Conservation (phyloP, 2,888 invertebrate genomes). For the Rhagonycha fulva region DNA sequence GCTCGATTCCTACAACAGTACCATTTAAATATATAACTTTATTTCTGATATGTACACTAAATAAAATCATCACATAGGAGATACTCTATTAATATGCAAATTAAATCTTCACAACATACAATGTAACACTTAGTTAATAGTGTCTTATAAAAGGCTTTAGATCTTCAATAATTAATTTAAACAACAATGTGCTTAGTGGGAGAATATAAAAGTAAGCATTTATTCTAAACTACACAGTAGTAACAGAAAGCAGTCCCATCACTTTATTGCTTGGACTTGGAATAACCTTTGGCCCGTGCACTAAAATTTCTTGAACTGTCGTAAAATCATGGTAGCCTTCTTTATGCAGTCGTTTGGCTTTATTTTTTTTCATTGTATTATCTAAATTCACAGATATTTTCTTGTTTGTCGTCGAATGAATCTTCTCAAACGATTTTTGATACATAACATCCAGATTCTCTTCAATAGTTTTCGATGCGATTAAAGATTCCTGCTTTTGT, state of each 20-base stretch:
- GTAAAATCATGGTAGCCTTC: constrained; percentile 58
- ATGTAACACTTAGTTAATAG: constrained; percentile 22
- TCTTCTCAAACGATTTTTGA: constrained; percentile 38
- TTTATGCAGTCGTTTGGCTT: constrained; percentile 52
- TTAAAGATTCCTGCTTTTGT: constrained; percentile 52
- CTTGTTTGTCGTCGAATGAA: constrained; percentile 47
- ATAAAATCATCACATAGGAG: constrained; percentile 46
- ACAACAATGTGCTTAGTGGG: constrained; percentile 26
- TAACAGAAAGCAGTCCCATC: constrained; percentile 62
- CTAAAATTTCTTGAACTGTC: constrained; percentile 63
- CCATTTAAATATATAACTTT: constrained; percentile 32
- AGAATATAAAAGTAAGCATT: constrained; percentile 19
- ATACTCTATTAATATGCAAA: constrained; percentile 40
- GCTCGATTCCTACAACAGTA: not conserved
- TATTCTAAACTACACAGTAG: constrained; percentile 55
- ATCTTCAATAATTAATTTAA: constrained; percentile 10
- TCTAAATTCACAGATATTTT: constrained; percentile 53
- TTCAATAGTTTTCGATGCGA: constrained; percentile 43
- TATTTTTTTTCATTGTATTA: constrained; percentile 57
- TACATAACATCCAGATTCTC: constrained; percentile 40
- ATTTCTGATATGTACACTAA: constrained; percentile 47
- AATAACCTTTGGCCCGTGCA: constrained; percentile 53
- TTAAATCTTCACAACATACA: constrained; percentile 25
- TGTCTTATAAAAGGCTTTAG: constrained; percentile 21
- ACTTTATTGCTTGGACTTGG: constrained; percentile 58